A percentile compares a stretch with the other conserved stretches of the same genome.
Evolutionary conservation across 1,140 invertebrate species (phyloP).

Genomic region (Trypoxylus dichotomus): DNA sequence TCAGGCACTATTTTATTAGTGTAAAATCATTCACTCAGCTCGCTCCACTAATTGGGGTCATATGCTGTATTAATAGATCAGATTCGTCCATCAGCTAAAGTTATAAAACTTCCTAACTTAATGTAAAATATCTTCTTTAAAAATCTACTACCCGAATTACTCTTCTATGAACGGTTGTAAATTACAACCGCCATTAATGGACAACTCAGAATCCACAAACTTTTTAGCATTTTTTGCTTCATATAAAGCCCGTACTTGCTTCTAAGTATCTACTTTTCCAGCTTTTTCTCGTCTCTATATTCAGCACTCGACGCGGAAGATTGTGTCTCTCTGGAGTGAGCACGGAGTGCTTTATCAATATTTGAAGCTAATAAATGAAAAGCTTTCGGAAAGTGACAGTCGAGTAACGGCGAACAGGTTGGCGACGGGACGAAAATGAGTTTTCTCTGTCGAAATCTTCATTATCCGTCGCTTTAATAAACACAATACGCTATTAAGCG

Average conservation of each 20-base stretch:
- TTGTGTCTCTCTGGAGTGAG: not conserved
- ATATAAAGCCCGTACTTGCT: not conserved
- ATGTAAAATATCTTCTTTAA: too few species aligned
- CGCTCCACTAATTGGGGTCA: too few species aligned
- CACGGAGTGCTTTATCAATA: constrained; percentile 3
- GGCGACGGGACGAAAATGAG: not conserved
- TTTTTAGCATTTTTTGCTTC: not conserved
- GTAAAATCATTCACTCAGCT: too few species aligned
- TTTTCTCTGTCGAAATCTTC: not conserved
- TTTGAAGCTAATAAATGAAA: constrained; percentile 20
- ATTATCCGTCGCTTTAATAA: constrained; percentile 47
- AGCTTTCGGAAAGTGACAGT: constrained; percentile 12
- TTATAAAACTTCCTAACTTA: too few species aligned
- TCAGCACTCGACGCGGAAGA: not conserved
- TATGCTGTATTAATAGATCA: too few species aligned
- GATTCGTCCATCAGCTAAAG: too few species aligned
- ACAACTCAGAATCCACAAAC: not conserved
- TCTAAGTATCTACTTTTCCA: constrained; percentile 1
- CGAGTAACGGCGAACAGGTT: not conserved
- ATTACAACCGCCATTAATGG: not conserved
- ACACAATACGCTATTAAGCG: not conserved
- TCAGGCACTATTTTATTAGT: too few species aligned
- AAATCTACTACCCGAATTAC: too few species aligned
- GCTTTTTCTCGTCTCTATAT: not conserved
- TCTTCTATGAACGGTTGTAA: too few species aligned